These are phyloP conservation scores for Diogma glabrata DNA, from an alignment of 2,888 invertebrate genomes.

Conservation along the genomic window DNA sequence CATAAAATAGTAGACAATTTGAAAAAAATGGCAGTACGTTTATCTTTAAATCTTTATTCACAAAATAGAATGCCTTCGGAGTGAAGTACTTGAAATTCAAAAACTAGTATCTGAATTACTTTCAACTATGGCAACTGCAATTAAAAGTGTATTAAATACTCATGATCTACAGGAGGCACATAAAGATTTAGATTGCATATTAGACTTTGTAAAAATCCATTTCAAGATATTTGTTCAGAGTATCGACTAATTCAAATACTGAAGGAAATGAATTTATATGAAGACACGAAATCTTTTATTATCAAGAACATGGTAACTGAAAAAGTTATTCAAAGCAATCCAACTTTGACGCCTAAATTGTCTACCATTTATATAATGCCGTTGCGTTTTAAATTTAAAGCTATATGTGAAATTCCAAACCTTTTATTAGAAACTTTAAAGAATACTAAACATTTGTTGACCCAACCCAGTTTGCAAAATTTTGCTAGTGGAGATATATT, in stretches of 20 bases:
- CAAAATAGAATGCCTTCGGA: constrained; percentile 13
- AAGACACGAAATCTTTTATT: constrained; percentile 9
- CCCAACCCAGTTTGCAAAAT: constrained; percentile 6
- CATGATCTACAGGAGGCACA: background rate
- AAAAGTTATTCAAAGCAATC: constrained; percentile 9
- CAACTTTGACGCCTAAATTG: constrained; percentile 9
- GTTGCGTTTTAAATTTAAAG: constrained; percentile 14
- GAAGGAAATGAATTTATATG: constrained; percentile 12
- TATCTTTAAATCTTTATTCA: constrained; percentile 9
- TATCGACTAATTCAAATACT: constrained; percentile 13
- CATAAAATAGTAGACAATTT: constrained; percentile 3
- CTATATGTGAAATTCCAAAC: constrained; percentile 15
- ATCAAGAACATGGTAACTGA: constrained; percentile 9
- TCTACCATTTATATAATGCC: constrained; percentile 14
- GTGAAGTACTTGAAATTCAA: constrained; percentile 13
- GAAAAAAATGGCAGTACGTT: constrained; percentile 9
- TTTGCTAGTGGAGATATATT: constrained; percentile 14
- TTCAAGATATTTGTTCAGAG: constrained; percentile 15
- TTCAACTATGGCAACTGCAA: constrained; percentile 1
- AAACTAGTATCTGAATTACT: constrained; percentile 12
- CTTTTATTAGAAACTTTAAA: constrained; percentile 6
- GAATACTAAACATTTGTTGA: background rate
- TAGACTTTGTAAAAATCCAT: constrained; percentile 13
- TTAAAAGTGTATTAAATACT: background rate
- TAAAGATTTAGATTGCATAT: background rate